Base-by-base conservation (phyloP, 2,797 vertebrate genomes). In the Coilia nasus region DNA sequence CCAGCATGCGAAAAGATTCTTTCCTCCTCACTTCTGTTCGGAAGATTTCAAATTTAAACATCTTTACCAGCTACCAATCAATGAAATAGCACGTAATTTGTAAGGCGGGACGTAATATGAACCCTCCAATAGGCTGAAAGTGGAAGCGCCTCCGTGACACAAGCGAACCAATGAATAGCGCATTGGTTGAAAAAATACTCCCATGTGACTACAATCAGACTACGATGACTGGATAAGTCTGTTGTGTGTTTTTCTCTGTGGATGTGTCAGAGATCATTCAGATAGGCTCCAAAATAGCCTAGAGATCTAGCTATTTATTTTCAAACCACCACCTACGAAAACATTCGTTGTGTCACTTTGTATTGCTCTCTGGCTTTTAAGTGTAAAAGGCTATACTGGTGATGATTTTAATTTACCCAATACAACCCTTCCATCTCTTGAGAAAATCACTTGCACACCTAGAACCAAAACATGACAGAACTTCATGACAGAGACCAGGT, bases 11-110 rank as follows among this genome's bases (percentile, higher is more conserved):
- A 89, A 93, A 85, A 41, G 12, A 0, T 12, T 85, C 87, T 86
- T 83, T 35, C 10, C 75, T 84, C 7, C 47, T 4, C 6, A 3
- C 3, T 25, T 21, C 25, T 84, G 81, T 23, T 67, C 31, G 46
- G 85, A 91, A 91, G 86, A 82, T 92, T 96, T 94, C 88, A 91
- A 95, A 91, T 95, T 95, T 95, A 92, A 95, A 95, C 90, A 88
- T 87, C 90, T 82, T 46, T 15, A 86, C 28, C 89, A 87, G 41
- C n/a, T 0, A 90, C 95, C 95, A 96, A 95, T 96, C 0, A 89
- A 64, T 91, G 85, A 50, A 9, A 3, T 0, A 15, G 84, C 56
- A 41, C n/a, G 3, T 0, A 82, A 82, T 57, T 89, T 88, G 85
- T 3, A 47, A 15, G 83, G 90, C 85, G 89, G 92, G 25, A 71